Conservation (phyloP, 1,140 invertebrate species). For the silkworm (Bombyx mori) region DNA sequence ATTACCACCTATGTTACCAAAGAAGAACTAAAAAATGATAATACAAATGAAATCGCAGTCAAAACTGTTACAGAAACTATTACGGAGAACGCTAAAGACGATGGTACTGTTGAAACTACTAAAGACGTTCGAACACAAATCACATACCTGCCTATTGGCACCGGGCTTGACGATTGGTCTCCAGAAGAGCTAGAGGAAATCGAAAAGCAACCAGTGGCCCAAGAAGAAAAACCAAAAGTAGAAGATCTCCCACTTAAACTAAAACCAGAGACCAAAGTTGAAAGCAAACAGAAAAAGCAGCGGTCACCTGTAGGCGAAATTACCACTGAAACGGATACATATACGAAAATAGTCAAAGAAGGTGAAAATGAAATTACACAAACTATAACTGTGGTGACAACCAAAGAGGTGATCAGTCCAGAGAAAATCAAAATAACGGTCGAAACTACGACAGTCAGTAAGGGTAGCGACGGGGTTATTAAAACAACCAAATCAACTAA, state of each 20-base stretch:
- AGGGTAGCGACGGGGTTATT: constrained; percentile 57
- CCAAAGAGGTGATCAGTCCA: constrained; percentile 61
- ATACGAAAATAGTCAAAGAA: constrained; percentile 62
- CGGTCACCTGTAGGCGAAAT: constrained; percentile 64
- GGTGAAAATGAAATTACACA: constrained; percentile 63
- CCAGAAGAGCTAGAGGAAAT: constrained; percentile 56
- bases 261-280: constrained; percentile 25
- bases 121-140: constrained; percentile 69
- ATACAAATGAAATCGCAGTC: constrained; percentile 57
- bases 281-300: constrained; percentile 46
- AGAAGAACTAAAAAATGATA: constrained; percentile 59
- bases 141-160: constrained; percentile 64
- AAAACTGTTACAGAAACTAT: constrained; percentile 67
- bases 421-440: constrained; percentile 67
- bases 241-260: constrained; percentile 30
- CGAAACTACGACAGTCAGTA: constrained; percentile 67
- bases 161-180: constrained; percentile 61
- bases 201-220: constrained; percentile 33
- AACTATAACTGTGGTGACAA: constrained; percentile 64
- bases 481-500: constrained; percentile 70
- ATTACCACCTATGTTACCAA: constrained; percentile 59
- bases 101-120: constrained; percentile 62
- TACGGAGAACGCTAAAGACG: constrained; percentile 54
- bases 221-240: constrained; percentile 32
- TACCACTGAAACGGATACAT: constrained; percentile 67